These are phyloP conservation scores for Aurelia aurita DNA, from an alignment of 30 jellyfish, hydroid and myxozoan species.

Conservation along the genomic window DNA sequence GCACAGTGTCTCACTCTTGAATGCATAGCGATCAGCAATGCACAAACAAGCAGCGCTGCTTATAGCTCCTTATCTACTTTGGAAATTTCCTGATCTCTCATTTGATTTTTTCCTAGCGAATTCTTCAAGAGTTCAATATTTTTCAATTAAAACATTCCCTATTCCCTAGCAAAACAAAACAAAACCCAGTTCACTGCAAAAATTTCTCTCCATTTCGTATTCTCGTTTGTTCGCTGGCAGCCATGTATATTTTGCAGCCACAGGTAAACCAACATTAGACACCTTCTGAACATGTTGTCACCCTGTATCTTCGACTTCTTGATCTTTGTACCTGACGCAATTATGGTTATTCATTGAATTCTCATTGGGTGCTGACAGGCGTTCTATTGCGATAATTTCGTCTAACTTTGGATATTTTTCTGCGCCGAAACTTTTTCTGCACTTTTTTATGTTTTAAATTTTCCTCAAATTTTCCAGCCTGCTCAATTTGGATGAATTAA, in stretches of 20 bases:
- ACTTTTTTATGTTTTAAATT: neutral
- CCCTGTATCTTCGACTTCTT: constrained; percentile 71
- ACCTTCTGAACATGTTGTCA: constrained; percentile 1
- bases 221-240: neutral
- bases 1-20: too few relatives aligned
- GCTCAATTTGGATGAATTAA: neutral
- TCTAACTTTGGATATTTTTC: neutral
- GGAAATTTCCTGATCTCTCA: too few relatives aligned
- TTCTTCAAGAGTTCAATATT: too few relatives aligned
- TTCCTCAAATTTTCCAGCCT: neutral
- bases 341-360: constrained; percentile 24
- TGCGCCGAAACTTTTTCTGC: neutral
- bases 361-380: constrained; percentile 32
- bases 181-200: neutral
- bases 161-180: neutral
- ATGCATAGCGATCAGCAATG: too few relatives aligned
- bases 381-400: constrained; percentile 12
- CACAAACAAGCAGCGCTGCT: too few relatives aligned
- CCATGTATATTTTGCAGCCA: too few relatives aligned
- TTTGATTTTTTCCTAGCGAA: too few relatives aligned
- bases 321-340: constrained; percentile 64
- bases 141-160: neutral
- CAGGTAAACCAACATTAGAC: too few relatives aligned
- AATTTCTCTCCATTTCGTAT: neutral
- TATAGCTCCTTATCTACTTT: too few relatives aligned